Evolutionary conservation across 2,797 vertebrate species (phyloP), one percentile per base, ranked within the genome.

Genomic region (Rhincodon typus): DNA sequence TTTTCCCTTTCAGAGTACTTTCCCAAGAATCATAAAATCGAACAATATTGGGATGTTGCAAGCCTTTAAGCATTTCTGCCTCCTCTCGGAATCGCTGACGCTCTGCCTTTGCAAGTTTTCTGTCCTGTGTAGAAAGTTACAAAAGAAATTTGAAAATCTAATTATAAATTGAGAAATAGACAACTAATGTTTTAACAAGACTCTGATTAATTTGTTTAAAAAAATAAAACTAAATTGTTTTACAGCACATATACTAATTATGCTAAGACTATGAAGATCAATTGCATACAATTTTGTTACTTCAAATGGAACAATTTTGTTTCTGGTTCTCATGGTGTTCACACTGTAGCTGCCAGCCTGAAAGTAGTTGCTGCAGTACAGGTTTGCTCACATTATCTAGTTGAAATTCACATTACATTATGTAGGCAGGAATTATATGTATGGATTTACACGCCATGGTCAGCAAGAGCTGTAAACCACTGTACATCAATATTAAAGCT

Each of bases 11-110:
- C 17, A 98, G 97, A 25, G 98, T 98, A 0, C 98, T 99, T 96
- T 99, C 99, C 99, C 99, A 99, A 97, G 99, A 99, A 97, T 99
- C 99, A 34, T 99, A 99, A 97, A 99, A 99, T 67, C 99, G 98
- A 96, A 99, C 99, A 0, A 99, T 99, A 97, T 99, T 99, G 95
- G 99, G 99, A 96, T 99, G 99, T 96, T 99, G 99, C 8, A 99
- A 98, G 84, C 99, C 99, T 97, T 99, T 99, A 96, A 99, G 95
- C 99, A 99, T 99, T 96, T 99, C 99, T 0, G 99, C 99, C 97
- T 99, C 99, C 96, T 99, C 99, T 97, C 99, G 99, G 97, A 99
- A 99, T 95, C 99, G 98, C 96, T 99, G 99, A 74, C 99, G 97
- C 97, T 99, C 99, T 95, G 98, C 97, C 97, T 99, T 99, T 13